phyloP scores from a whole-genome alignment of 2,888 invertebrate genomes.

The Eremobia ochroleuca region DNA sequence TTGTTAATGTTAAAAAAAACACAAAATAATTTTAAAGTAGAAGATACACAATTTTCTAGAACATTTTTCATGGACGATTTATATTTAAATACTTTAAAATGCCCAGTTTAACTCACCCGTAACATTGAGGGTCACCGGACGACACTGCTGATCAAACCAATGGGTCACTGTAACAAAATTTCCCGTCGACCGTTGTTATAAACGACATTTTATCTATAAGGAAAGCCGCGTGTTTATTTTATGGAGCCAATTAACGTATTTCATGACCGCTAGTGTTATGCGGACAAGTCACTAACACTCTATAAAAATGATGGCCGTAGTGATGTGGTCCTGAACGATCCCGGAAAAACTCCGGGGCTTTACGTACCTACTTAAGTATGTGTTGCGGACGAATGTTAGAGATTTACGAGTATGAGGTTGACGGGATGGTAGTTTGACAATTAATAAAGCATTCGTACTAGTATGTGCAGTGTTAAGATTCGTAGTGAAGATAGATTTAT shows the following conservation, averaged over 20 bases:
- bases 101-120: slow-evolving; percentile 35
- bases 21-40: not conserved
- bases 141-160: slow-evolving; percentile 34
- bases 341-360: slow-evolving; percentile 9
- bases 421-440: not conserved
- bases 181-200: slow-evolving; percentile 68
- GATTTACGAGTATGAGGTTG: not conserved
- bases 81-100: not conserved
- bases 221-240: slow-evolving; percentile 83
- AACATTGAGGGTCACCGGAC: not conserved
- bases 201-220: slow-evolving; percentile 85
- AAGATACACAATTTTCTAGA: not conserved
- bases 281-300: slow-evolving; percentile 54
- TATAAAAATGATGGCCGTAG: slow-evolving; percentile 49
- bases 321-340: slow-evolving; percentile 33
- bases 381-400: not conserved
- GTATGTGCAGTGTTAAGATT: not conserved
- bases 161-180: slow-evolving; percentile 53
- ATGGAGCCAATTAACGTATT: slow-evolving; percentile 78
- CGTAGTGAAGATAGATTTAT: too few relatives aligned
- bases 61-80: slow-evolving; percentile 3
- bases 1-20: not conserved
- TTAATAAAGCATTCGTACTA: not conserved
- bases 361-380: not conserved
- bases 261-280: slow-evolving; percentile 53